phyloP scores from a whole-genome alignment of 2,113 vertebrate genomes.

The Dicerorhinus sumatrensis region DNA sequence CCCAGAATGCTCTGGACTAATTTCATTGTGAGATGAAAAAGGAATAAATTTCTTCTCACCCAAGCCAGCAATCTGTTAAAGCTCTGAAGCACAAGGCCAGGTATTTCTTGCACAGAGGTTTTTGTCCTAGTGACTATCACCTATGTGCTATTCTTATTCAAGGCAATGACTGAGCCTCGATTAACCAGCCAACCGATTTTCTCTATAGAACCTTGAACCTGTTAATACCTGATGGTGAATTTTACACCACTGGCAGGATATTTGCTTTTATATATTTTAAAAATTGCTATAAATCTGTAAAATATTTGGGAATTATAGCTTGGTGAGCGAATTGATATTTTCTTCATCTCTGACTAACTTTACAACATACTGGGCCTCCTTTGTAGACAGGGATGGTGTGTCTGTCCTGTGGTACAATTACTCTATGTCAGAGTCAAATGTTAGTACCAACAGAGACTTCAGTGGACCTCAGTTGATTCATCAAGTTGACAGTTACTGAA shows the following conservation, averaged over 20 bases:
- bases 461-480: background rate
- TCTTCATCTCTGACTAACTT: conserved; percentile 5
- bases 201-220: background rate
- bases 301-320: background rate
- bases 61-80: conserved; percentile 5
- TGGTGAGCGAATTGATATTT: background rate
- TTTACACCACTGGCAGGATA: background rate
- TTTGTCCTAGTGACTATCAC: background rate
- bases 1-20: conserved; percentile 51
- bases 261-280: background rate
- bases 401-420: background rate
- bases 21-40: conserved; percentile 33
- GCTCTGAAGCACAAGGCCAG: conserved; percentile 25
- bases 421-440: background rate
- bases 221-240: conserved; percentile 13
- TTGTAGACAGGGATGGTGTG: background rate
- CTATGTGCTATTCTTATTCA: background rate
- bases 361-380: background rate
- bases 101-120: background rate
- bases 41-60: conserved; percentile 5
- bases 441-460: background rate
- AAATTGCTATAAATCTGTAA: background rate
- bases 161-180: background rate
- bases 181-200: background rate
- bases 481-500: background rate